These are phyloP conservation scores for Drosophila quadrilineata DNA, from an alignment of 1,140 invertebrate species.

Conservation along the genomic window DNA sequence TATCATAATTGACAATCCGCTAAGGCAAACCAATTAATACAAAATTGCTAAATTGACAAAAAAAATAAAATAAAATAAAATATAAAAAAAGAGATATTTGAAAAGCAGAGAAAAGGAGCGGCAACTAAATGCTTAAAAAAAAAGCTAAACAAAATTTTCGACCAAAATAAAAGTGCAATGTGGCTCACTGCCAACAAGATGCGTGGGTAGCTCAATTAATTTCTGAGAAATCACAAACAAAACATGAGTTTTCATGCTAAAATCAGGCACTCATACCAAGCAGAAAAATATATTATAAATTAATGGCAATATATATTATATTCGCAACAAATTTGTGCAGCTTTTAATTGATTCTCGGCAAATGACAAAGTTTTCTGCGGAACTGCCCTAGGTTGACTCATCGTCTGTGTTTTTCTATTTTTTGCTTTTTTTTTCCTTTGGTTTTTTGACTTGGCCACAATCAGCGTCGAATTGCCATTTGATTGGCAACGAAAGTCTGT, in stretches of 20 bases:
- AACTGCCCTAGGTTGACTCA: slow-evolving; percentile 4
- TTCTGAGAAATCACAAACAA: background rate
- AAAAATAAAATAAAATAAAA: slow-evolving; percentile 17
- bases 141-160: slow-evolving; percentile 29
- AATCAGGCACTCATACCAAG: too few relatives aligned
- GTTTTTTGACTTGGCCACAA: slow-evolving; percentile 37
- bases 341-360: too few relatives aligned
- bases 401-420: too few relatives aligned
- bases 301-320: too few relatives aligned
- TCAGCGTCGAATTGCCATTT: slow-evolving; percentile 32
- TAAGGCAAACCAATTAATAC: slow-evolving; percentile 38
- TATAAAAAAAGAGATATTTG: too few relatives aligned
- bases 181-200: slow-evolving; percentile 47
- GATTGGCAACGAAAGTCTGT: slow-evolving; percentile 56
- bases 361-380: background rate
- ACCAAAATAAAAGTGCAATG: slow-evolving; percentile 52
- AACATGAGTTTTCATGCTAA: too few relatives aligned
- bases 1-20: slow-evolving; percentile 64
- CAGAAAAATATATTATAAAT: too few relatives aligned
- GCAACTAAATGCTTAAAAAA: too few relatives aligned
- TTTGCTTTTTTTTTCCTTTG: too few relatives aligned
- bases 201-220: slow-evolving; percentile 3
- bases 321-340: too few relatives aligned
- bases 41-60: slow-evolving; percentile 33
- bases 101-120: too few relatives aligned